Evolutionary conservation across 1,140 invertebrate genomes (phyloP), one percentile per base, ranked within the genome.

Genomic region (Ostrea denselamellosa): DNA sequence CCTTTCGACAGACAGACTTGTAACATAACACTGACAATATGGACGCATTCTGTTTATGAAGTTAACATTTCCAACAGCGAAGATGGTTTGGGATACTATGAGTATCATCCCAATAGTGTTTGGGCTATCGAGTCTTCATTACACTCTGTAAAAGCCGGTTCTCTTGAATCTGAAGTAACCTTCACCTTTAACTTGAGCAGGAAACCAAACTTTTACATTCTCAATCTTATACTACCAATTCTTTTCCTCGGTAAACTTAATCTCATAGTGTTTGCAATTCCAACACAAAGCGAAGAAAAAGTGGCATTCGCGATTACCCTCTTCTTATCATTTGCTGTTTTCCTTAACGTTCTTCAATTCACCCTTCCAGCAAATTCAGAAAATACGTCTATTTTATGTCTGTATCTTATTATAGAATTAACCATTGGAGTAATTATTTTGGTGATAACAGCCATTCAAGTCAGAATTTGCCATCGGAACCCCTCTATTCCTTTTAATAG

Each of bases 321-420:
- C 12, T 90, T 92, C 52, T 84, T 92, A 9, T 89, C 91, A 8
- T 88, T 90, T 14, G 90, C 91, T 19, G 90, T 92, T 17, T 91
- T 92, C 44, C 28, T 91, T 25, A 90, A 87, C 14, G 87, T 90
- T 53, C 62, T 92, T 22, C 89, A 85, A 54, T 82, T 82, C 5
- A 56, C 71, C 22, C 77, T 92, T 14, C 91, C 91, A 25, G 68
- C 65, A 10, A 85, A 68, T 9, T 77, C 83, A 17, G n/a, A 81
- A 22, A 58, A 62, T 12, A 54, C 53, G n/a, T 58, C 83, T 22
- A 19, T 58, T 25, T 17, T 58, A 25, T 62, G 28, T 56, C 10
- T 85, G 22, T 85, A 85, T 62, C 19, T 85, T n/a, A 28, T 85
- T 14, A 19, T 34, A 22, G 53, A 85, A 58, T 25, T 85, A 62